Evolutionary conservation across 37 sponge, comb jelly and placozoan genomes (phyloP), one percentile per base, ranked within the genome.

Genomic region (Haliclona indistincta): DNA sequence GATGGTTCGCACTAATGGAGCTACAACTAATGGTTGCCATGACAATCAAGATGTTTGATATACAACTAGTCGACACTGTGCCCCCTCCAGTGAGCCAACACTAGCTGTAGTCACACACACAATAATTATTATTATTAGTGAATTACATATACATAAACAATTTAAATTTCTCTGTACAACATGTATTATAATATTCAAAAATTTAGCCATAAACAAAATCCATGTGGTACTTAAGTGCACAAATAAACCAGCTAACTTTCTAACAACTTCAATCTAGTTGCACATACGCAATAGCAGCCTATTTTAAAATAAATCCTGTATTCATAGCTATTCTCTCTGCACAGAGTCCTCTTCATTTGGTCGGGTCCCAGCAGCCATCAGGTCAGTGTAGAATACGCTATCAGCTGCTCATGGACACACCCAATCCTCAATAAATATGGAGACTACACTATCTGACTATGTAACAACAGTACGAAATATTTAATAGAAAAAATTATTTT

Each of bases 1-100:
- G 84, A 43, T 83, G 84, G 84, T 83, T 83, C 56, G 84, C 84
- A 23, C 43, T 83, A 5, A 83, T 83, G 84, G 84, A 83, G 34
- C 77, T 83, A 77, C 77, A 83, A 54, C 56, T 83, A 19, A 38
- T 83, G 37, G 69, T 83, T 40, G 58, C 84, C 49, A 70, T 70
- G 30, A 49, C 72, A 25, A 60, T 81, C 19, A 23, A 37, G 1
- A 51, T 39, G 45, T 71, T 81, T 54, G 61, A 81, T 39, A 28
- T 81, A 0, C 35, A 81, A 49, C 64, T 81, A 7, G 20, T 81
- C 32, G 81, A 81, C 29, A 22, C 38, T 44, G 81, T 81, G 3
- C 81, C 81, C 19, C 20, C 54, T 19, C 71, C 81, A 52, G 81
- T 81, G 26, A 81, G 73, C 10, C 26, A n/a, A n/a, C n/a, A n/a